A percentile compares a stretch with the other conserved stretches of the same genome.
Conservation (phyloP, 1,140 invertebrate genomes). For the Nebria ingens region DNA sequence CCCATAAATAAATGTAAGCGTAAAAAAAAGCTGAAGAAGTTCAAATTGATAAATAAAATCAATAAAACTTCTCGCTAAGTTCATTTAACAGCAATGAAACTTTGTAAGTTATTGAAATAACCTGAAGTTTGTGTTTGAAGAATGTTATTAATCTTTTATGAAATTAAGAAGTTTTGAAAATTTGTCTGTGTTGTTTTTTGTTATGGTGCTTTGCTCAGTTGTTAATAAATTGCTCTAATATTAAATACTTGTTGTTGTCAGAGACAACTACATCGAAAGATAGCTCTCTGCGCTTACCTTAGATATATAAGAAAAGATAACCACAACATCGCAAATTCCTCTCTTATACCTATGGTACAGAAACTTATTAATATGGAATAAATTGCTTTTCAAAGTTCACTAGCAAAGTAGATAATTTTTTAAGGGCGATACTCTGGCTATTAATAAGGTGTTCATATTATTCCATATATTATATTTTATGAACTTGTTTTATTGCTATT, state of each 20-base stretch:
- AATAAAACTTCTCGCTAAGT: no score
- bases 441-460: no score
- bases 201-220: no score
- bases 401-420: background rate
- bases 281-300: no score
- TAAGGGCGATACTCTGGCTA: no score
- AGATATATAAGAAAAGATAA: background rate
- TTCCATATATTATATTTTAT: no score
- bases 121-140: background rate
- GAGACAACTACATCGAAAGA: background rate
- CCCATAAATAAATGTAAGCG: no score
- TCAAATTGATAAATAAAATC: no score
- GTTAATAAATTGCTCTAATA: background rate
- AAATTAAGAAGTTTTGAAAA: background rate
- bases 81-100: background rate
- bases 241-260: background rate
- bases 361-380: background rate
- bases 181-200: no score
- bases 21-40: background rate
- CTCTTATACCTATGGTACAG: no score
- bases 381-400: background rate
- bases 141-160: background rate
- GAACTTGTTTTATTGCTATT: no score
- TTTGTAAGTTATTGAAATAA: background rate
- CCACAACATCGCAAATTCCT: background rate